phyloP scores from a whole-genome alignment of 2,113 vertebrate genomes.

The Onychorhynchus coronatus region DNA sequence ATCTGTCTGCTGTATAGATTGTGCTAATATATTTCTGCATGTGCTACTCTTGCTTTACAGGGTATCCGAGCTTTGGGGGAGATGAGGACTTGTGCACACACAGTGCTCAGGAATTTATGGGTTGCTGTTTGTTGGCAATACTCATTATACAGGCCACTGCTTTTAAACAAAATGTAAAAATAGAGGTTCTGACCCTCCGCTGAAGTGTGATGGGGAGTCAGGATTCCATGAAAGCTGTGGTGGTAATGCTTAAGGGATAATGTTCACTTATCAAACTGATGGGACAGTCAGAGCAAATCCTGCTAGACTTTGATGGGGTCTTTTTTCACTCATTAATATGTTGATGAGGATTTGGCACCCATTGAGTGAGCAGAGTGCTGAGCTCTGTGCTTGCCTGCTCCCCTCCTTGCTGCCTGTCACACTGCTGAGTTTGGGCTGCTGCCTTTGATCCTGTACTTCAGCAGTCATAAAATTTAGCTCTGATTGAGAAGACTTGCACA shows the following conservation, averaged over 20 bases:
- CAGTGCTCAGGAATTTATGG: background rate
- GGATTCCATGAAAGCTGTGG: background rate
- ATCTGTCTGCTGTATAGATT: background rate
- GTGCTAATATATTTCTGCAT: background rate
- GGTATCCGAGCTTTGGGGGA: background rate
- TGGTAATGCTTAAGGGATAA: conserved; percentile 29
- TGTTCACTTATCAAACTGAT: conserved; percentile 33
- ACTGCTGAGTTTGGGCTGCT: background rate
- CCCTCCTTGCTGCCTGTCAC: background rate
- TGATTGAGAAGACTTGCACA: background rate
- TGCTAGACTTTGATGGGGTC: background rate
- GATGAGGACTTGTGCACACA: background rate
- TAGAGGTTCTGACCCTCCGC: conserved; percentile 30
- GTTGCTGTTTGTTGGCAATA: conserved; percentile 14
- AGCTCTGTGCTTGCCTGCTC: background rate
- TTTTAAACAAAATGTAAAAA: conserved; percentile 48
- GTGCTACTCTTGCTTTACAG: background rate
- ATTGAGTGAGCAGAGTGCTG: background rate
- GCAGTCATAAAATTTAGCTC: background rate
- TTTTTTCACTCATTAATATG: background rate
- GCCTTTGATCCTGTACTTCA: background rate
- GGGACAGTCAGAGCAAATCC: conserved; percentile 28
- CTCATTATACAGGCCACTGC: conserved; percentile 30
- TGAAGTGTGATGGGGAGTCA: conserved; percentile 4
- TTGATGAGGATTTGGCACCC: background rate